A percentile compares a stretch with the other conserved stretches of the same genome.
These are phyloP conservation scores for Myotis planiceps DNA, from an alignment of 2,797 vertebrate genomes.

Conservation along the genomic window DNA sequence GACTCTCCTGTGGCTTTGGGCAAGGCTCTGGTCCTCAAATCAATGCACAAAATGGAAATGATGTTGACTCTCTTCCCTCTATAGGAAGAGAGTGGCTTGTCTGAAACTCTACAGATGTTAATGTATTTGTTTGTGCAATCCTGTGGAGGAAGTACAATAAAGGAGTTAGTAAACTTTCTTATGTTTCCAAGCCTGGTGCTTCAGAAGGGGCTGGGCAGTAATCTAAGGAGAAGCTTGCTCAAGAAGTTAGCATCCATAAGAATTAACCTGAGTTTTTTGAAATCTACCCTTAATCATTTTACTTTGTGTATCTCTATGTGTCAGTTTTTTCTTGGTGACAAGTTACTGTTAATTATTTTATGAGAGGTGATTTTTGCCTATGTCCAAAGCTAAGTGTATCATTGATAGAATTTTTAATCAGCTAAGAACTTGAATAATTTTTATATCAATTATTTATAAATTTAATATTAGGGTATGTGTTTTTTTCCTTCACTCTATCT, in stretches of 20 bases:
- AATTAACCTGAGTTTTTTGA: neutral
- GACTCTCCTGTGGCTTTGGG: neutral
- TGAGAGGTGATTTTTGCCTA: neutral
- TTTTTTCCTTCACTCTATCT: neutral
- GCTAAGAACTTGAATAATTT: neutral
- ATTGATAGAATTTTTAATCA: neutral
- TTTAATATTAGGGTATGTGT: neutral
- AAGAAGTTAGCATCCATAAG: neutral
- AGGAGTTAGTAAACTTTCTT: neutral
- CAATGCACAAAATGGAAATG: neutral
- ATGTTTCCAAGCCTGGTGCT: neutral
- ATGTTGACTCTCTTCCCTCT: neutral
- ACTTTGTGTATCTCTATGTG: neutral
- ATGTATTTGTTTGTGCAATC: neutral
- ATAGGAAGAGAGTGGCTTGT: neutral
- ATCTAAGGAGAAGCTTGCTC: neutral
- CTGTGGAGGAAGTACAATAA: neutral
- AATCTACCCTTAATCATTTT: neutral
- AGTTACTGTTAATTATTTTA: neutral
- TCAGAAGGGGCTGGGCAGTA: neutral
- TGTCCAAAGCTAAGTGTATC: neutral
- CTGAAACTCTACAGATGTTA: neutral
- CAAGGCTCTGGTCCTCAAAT: neutral
- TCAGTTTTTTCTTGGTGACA: neutral
- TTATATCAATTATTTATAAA: neutral